A percentile compares a stretch with the other conserved stretches of the same genome.
These are phyloP conservation scores for Schlechtendalia chinensis DNA, from an alignment of 1,140 invertebrate genomes.

Conservation along the genomic window DNA sequence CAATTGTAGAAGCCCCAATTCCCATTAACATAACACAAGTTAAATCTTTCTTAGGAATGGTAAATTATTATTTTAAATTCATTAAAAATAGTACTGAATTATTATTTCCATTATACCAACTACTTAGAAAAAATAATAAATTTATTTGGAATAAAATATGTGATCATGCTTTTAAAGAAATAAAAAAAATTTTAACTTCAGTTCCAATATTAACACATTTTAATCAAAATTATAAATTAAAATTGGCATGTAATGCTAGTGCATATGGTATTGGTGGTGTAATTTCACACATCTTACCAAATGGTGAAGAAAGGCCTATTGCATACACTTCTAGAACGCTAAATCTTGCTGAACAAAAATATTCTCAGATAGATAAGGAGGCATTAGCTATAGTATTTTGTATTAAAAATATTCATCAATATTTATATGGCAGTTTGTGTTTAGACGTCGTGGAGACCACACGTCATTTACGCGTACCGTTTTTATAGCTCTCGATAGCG, in stretches of 20 bases:
- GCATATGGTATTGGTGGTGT: slow-evolving; percentile 55
- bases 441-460: no score
- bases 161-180: slow-evolving; percentile 50
- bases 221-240: slow-evolving; percentile 53
- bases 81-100: slow-evolving; percentile 48
- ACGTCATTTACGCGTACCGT: no score
- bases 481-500: no score
- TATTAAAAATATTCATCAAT: slow-evolving; percentile 57
- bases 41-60: slow-evolving; percentile 51
- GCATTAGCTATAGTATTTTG: slow-evolving; percentile 57
- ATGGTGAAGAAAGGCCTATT: slow-evolving; percentile 55
- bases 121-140: slow-evolving; percentile 50
- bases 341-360: slow-evolving; percentile 54
- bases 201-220: slow-evolving; percentile 53
- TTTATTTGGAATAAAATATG: slow-evolving; percentile 51
- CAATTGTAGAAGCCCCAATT: slow-evolving; percentile 54
- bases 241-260: slow-evolving; percentile 55
- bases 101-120: slow-evolving; percentile 47
- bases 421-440: no score
- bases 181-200: slow-evolving; percentile 50
- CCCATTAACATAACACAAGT: slow-evolving; percentile 54
- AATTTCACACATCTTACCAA: slow-evolving; percentile 54
- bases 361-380: slow-evolving; percentile 59
- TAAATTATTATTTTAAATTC: slow-evolving; percentile 52
- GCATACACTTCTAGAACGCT: slow-evolving; percentile 56